Conservation (phyloP, 1,140 invertebrate genomes). For the Drosophila pachea region DNA sequence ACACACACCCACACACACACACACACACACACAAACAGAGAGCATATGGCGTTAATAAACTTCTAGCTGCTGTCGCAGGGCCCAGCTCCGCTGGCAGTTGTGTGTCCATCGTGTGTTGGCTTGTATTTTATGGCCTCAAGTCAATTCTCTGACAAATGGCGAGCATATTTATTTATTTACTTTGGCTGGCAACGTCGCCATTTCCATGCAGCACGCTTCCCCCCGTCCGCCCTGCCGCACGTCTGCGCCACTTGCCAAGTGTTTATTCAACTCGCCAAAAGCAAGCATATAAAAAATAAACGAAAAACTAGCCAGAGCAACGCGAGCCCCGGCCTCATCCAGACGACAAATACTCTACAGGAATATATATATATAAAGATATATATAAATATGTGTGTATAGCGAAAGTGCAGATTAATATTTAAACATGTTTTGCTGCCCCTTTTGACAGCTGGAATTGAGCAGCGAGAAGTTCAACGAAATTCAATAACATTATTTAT, state of each 20-base stretch:
- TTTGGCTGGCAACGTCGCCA: constrained; percentile 44
- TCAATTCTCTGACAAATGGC: constrained; percentile 75
- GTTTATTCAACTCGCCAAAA: constrained; percentile 66
- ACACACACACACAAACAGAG: constrained; percentile 26
- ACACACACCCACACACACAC: constrained; percentile 12
- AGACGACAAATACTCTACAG: constrained; percentile 8
- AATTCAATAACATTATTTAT: constrained; percentile 26
- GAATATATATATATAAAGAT: not conserved
- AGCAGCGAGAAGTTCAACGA: not conserved
- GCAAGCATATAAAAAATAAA: constrained; percentile 37
- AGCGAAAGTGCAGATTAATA: constrained; percentile 19
- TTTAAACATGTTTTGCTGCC: constrained; percentile 21
- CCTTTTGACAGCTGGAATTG: constrained; percentile 1
- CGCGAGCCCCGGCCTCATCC: not conserved
- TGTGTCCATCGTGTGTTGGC: constrained; percentile 49
- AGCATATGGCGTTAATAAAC: constrained; percentile 76
- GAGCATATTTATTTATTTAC: constrained; percentile 78
- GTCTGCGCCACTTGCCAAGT: constrained; percentile 67
- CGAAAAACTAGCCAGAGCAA: constrained; percentile 8
- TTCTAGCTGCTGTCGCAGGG: constrained; percentile 48
- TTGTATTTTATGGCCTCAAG: constrained; percentile 74
- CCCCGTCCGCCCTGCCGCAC: constrained; percentile 11
- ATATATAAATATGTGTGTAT: not conserved
- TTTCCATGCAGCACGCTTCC: not conserved
- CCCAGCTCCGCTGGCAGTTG: constrained; percentile 3